Conservation (phyloP, 2,113 vertebrate species). For the Pelvicachromis taeniatus region DNA sequence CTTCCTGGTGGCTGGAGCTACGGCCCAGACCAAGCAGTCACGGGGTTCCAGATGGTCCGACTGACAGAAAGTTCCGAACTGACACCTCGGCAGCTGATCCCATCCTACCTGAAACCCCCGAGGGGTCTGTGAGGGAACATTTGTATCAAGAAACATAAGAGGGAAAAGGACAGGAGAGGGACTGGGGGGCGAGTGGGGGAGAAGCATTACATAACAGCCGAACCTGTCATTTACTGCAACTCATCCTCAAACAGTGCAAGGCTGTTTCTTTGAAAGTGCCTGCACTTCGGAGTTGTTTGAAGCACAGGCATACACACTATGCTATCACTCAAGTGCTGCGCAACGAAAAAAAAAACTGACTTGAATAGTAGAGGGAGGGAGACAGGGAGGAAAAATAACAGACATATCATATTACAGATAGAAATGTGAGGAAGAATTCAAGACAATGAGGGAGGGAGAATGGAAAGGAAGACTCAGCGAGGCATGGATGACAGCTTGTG, state of each 20-base stretch:
- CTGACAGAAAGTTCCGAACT: constrained; percentile 34
- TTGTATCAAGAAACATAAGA: constrained; percentile 24
- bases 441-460: constrained; percentile 40
- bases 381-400: neutral
- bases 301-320: constrained; percentile 27
- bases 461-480: constrained; percentile 35
- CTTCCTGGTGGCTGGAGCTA: neutral
- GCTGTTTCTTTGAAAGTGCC: constrained; percentile 41
- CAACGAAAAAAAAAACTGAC: neutral
- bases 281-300: constrained; percentile 39
- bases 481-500: constrained; percentile 66
- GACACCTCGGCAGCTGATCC: constrained; percentile 45
- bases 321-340: constrained; percentile 32
- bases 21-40: neutral
- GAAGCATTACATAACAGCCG: constrained; percentile 38
- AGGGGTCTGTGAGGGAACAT: constrained; percentile 7
- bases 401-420: constrained; percentile 50
- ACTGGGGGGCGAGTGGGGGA: neutral
- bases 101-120: constrained; percentile 42
- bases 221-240: constrained; percentile 51
- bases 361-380: constrained; percentile 9
- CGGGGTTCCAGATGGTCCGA: constrained; percentile 55
- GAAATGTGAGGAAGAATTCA: constrained; percentile 33
- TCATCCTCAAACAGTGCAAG: constrained; percentile 39
- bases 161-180: constrained; percentile 37